Percentiles rank a stretch among this genome's conserved stretches.
phyloP scores from a whole-genome alignment of 2,113 vertebrate species.

The Hyaena hyaena region DNA sequence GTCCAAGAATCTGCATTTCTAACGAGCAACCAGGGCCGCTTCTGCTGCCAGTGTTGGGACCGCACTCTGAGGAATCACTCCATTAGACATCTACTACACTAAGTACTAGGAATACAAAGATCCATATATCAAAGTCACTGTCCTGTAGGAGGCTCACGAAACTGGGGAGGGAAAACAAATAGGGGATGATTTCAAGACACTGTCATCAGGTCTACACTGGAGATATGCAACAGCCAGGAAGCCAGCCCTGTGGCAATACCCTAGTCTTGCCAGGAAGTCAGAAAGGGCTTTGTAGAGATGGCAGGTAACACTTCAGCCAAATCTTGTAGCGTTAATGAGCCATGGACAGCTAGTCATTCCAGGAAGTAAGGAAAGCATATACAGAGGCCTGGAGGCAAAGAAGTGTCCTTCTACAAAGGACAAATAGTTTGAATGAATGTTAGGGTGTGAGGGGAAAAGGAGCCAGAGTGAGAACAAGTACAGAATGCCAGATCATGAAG shows the following conservation, averaged over 20 bases:
- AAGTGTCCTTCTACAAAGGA: constrained; percentile 18
- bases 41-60: not conserved
- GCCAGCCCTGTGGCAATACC: not conserved
- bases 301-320: not conserved
- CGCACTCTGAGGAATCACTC: not conserved
- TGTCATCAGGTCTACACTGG: not conserved
- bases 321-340: not conserved
- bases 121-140: not conserved
- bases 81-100: not conserved
- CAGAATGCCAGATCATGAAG: not conserved
- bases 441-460: not conserved
- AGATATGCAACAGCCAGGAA: not conserved
- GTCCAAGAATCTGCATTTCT: not conserved
- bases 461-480: not conserved
- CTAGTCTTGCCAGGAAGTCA: not conserved
- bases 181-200: not conserved
- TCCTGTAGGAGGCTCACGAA: not conserved
- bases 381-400: not conserved
- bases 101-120: not conserved
- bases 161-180: not conserved
- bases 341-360: constrained; percentile 3
- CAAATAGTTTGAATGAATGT: constrained; percentile 8
- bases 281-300: not conserved
- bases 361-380: not conserved
- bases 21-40: not conserved